Base-by-base conservation (phyloP, 2,113 vertebrate genomes). In the Plotosus lineatus region DNA sequence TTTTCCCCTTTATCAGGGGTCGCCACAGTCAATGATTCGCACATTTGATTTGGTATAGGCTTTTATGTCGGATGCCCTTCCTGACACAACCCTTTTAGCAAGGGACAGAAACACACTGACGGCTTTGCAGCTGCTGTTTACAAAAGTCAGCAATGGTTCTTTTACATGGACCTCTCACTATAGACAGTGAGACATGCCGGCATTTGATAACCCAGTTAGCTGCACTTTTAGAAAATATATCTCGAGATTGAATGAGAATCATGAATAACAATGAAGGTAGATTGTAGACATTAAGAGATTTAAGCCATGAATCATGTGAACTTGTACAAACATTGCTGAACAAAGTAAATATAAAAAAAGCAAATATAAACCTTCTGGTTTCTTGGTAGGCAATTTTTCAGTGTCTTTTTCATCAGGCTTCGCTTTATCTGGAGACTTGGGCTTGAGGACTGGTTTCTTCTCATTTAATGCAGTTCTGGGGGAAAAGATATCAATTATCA, bases 371-470 rank as follows among this genome's bases (percentile, higher is more conserved):
- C 97, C 96, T 92, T 99, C 98, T 55, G 92, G 93, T 84, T 99
- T 99, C 91, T 98, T 99, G 60, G 96, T 95, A 74, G 97, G 96
- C 51, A 96, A 98, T 80, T 98, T 99, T 61, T 99, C 98, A 1
- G 95, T 91, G 84, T 99, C 98, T 86, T 99, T 99, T 76, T 99
- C 98, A 0, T 99, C 98, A 31, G 97, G 95, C 82, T 95, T 95
- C 78, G 94, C 92, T 89, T 98, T 98, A 87, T 99, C 98, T 1
- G 97, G 97, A 83, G 98, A 98, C 85, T 98, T 98, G 3, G 97
- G 95, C 83, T 98, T 99, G 69, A 98, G 93, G 0, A 94, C 95
- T 0, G 95, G 93, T 81, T 98, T 99, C 92, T 99, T 99, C 90
- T 99, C 98, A 89, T 96, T 98, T 86, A 98, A 87, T 40, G 97